Evolutionary conservation across 2,888 invertebrate genomes (phyloP).

Genomic region (Mycalesis mineus): DNA sequence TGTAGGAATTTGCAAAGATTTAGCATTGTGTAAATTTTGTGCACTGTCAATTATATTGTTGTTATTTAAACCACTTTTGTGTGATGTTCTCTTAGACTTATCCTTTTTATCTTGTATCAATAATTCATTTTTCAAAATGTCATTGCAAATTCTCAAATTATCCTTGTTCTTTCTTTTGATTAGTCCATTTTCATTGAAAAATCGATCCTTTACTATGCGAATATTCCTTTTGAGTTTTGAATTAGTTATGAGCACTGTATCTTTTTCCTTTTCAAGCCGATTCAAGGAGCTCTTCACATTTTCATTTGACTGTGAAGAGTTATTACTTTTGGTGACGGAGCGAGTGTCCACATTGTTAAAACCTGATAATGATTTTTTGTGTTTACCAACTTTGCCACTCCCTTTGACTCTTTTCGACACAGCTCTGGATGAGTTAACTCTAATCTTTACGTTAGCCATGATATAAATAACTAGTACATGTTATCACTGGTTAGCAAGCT

Average conservation of each 20-base stretch:
- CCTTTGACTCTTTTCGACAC: constrained; percentile 41
- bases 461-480: constrained; percentile 32
- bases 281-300: constrained; percentile 34
- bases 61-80: constrained; percentile 57
- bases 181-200: constrained; percentile 45
- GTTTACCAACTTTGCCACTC: constrained; percentile 41
- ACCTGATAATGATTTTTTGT: constrained; percentile 49
- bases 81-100: constrained; percentile 19
- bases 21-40: constrained; percentile 24
- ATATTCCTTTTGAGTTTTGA: constrained; percentile 22
- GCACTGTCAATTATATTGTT: constrained; percentile 56
- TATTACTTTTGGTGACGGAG: constrained; percentile 33
- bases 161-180: constrained; percentile 35
- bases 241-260: constrained; percentile 25
- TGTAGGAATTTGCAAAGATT: constrained; percentile 33
- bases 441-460: constrained; percentile 70
- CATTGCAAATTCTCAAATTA: constrained; percentile 49
- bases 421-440: constrained; percentile 54
- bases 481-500: constrained; percentile 57
- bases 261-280: constrained; percentile 14
- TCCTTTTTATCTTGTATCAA: constrained; percentile 43
- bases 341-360: constrained; percentile 36
- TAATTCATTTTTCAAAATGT: constrained; percentile 60
- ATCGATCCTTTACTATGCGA: constrained; percentile 20
- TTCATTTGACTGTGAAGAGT: constrained; percentile 36